Evolutionary conservation across 2,797 vertebrate species (phyloP), one percentile per base, ranked within the genome.

Genomic region (Acrossocheilus fasciatus): DNA sequence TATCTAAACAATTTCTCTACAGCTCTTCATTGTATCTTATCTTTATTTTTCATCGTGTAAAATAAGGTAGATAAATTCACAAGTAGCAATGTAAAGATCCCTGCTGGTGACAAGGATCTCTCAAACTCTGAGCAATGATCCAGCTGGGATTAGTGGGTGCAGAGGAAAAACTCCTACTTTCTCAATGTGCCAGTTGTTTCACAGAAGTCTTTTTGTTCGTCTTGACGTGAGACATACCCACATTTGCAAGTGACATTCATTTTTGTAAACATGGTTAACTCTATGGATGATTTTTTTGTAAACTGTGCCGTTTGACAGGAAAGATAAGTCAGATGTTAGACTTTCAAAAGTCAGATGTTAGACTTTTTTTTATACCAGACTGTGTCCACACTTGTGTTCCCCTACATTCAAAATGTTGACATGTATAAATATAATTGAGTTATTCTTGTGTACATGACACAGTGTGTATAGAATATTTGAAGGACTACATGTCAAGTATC

Each of bases 161-260:
- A 87, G 77, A 84, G n/a, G 54, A 92, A 92, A 87, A 84, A 81
- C 70, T 36, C 93, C 88, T 68, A 82, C 91, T 88, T 93, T 93
- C 73, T 72, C 78, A 83, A 80, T 45, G 20, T 82, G 62, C 69
- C 54, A 74, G 92, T 70, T 87, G 88, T 91, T 77, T 90, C 90
- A 93, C 85, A 82, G 92, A 92, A 90, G 89, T 82, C 90, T 92
- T 93, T 94, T 95, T 93, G 92, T 95, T 92, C 90, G 88, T 90
- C 83, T 90, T 91, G 90, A 92, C 91, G 91, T 92, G 93, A 91
- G 93, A 91, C 88, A 88, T 30, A 36, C 81, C 83, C 70, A 86
- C 81, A 88, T 90, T 89, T 87, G 70, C 76, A 70, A 80, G 83
- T 87, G 88, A 83, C 86, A 80, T 74, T 85, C 66, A 3, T 76